phyloP scores from a whole-genome alignment of 2,888 invertebrate species.

The Therioaphis trifolii region DNA sequence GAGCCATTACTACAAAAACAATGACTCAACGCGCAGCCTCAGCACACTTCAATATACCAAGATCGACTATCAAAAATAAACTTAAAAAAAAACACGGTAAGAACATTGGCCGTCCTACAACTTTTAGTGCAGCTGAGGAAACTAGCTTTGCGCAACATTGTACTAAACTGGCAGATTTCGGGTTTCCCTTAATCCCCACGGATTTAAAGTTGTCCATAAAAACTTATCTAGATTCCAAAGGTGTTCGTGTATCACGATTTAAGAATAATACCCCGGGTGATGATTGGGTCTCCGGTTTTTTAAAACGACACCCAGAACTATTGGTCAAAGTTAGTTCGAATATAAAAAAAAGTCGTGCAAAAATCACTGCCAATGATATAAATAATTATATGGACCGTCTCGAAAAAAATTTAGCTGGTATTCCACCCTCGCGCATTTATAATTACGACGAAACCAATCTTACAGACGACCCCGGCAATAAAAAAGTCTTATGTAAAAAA shows the following conservation, averaged over 20 bases:
- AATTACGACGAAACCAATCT: too few relatives aligned
- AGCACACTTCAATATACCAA: conserved; percentile 33
- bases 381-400: too few relatives aligned
- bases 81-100: conserved; percentile 3
- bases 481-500: too few relatives aligned
- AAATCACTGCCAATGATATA: background rate
- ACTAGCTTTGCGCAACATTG: conserved; percentile 1
- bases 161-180: background rate
- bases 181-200: background rate
- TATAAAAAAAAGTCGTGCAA: too few relatives aligned
- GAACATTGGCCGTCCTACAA: background rate
- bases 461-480: too few relatives aligned
- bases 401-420: too few relatives aligned
- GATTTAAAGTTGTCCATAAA: conserved; percentile 4
- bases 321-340: background rate
- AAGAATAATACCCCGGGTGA: background rate
- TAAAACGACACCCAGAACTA: too few relatives aligned
- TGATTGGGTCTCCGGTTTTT: background rate
- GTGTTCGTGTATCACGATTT: conserved; percentile 2
- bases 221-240: conserved; percentile 1
- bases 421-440: too few relatives aligned
- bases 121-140: background rate
- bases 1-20: background rate
- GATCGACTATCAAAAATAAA: conserved; percentile 48
- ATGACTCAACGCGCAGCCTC: conserved; percentile 33